A percentile compares a stretch with the other conserved stretches of the same genome.
Conservation (phyloP, 2,888 invertebrate genomes). For the Eledona agricola region DNA sequence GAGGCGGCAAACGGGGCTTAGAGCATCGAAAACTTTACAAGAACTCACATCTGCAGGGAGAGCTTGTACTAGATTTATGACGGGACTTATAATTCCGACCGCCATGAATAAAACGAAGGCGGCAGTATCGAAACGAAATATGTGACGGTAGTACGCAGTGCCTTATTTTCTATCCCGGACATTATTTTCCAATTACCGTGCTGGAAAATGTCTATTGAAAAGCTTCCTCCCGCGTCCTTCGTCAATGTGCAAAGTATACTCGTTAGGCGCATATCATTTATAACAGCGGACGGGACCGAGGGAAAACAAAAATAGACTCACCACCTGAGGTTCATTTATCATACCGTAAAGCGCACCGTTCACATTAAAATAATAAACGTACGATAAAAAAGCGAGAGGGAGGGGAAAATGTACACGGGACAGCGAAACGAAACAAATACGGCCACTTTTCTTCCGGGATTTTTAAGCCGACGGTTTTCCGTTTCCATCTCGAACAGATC, state of each 20-base stretch:
- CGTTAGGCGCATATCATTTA: background rate
- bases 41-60: conserved; percentile 34
- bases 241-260: background rate
- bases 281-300: background rate
- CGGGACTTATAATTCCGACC: conserved; percentile 35
- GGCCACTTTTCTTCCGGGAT: conserved; percentile 9
- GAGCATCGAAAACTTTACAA: conserved; percentile 37
- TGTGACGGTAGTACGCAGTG: conserved; percentile 3
- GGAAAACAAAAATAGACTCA: conserved; percentile 1
- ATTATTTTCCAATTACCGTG: no score
- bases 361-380: conserved; percentile 4
- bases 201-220: no score
- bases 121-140: conserved; percentile 4
- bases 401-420: background rate
- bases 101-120: conserved; percentile 27
- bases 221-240: no score
- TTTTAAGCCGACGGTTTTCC: conserved; percentile 12
- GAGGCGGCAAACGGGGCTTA: conserved; percentile 27
- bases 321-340: conserved; percentile 3
- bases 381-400: no score
- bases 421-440: conserved; percentile 9
- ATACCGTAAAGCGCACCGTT: background rate
- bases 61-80: conserved; percentile 37
- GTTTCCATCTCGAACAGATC: conserved; percentile 22
- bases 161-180: background rate